Percentiles rank a stretch among this genome's conserved stretches.
Conservation (phyloP, 2,797 vertebrate genomes). For the Atherinosoma microstoma region DNA sequence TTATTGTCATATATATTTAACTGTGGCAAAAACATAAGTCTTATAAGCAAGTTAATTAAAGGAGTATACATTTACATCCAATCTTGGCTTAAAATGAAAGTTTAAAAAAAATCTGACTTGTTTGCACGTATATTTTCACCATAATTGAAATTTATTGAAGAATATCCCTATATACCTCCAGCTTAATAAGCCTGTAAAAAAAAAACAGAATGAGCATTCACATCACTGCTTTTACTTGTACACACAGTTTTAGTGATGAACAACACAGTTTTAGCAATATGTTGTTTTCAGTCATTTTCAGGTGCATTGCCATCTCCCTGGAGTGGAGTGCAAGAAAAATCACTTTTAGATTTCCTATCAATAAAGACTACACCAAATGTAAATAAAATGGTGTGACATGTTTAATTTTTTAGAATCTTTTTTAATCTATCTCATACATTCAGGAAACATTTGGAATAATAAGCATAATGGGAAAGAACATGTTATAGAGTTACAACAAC, state of each 20-base stretch:
- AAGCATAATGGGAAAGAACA: neutral
- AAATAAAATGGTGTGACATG: neutral
- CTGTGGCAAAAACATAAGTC: neutral
- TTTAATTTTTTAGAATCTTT: neutral
- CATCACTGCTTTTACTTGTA: neutral
- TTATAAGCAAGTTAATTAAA: neutral
- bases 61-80: neutral
- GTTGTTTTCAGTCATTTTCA: neutral
- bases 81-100: neutral
- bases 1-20: neutral
- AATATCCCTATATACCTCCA: neutral
- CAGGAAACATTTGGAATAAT: neutral
- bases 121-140: neutral
- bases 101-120: neutral
- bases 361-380: neutral
- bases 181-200: too few species aligned
- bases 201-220: neutral
- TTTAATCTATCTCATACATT: neutral
- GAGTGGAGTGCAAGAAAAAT: neutral
- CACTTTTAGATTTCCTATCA: neutral
- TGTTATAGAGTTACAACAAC: neutral
- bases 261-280: neutral
- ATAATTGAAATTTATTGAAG: neutral
- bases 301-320: neutral
- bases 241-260: neutral